These are phyloP conservation scores for Sycophila texana DNA, from an alignment of 2,888 invertebrate species.

Conservation along the genomic window DNA sequence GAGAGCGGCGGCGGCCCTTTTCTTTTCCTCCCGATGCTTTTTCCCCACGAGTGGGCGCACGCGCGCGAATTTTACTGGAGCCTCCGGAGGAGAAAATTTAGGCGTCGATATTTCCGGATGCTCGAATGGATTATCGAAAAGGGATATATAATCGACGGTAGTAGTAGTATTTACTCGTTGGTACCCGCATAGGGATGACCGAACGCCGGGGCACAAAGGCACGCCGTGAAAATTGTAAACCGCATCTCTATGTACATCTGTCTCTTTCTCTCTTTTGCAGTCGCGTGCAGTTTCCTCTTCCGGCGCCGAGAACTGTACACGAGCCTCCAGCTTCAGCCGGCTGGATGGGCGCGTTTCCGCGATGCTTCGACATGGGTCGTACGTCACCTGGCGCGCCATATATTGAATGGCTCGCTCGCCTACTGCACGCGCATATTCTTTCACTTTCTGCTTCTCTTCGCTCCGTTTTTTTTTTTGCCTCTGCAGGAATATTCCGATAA, in stretches of 20 bases:
- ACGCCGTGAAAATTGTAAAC: conserved; percentile 8
- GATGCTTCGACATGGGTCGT: conserved; percentile 8
- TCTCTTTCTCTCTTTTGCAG: neutral
- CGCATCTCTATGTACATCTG: too few relatives aligned
- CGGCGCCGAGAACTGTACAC: neutral
- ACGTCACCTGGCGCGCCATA: neutral
- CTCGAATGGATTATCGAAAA: neutral
- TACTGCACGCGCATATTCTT: too few relatives aligned
- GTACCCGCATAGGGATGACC: neutral
- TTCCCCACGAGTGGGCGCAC: neutral
- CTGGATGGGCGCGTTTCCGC: neutral
- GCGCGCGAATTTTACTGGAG: too few relatives aligned
- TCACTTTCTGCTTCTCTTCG: too few relatives aligned
- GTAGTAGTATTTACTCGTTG: neutral
- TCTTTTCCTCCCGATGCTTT: conserved; percentile 4
- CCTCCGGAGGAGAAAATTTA: too few relatives aligned
- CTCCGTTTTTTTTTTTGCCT: too few relatives aligned
- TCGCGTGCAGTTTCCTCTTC: neutral
- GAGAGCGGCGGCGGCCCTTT: neutral
- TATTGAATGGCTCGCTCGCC: neutral
- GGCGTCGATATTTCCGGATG: too few relatives aligned
- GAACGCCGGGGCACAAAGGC: conserved; percentile 8
- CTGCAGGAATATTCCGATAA: too few relatives aligned
- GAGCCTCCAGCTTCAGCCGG: neutral
- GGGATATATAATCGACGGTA: neutral